These are phyloP conservation scores for Elgonia sp. DNA, from an alignment of 2,888 invertebrate genomes.

Conservation along the genomic window DNA sequence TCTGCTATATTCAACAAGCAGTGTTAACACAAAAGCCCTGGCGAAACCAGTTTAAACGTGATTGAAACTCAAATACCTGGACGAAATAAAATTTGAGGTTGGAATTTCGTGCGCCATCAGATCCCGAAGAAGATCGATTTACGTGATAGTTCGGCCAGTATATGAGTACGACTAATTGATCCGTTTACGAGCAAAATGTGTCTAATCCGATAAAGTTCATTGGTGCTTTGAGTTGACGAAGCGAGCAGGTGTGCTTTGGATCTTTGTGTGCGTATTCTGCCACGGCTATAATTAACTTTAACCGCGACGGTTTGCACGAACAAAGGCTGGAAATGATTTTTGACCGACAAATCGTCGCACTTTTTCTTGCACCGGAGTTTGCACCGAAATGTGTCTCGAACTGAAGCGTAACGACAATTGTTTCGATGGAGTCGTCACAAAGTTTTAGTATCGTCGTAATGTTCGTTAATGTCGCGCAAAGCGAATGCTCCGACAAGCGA, in stretches of 20 bases:
- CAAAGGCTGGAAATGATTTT: constrained; percentile 60
- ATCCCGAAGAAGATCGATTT: constrained; percentile 71
- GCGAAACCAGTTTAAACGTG: constrained; percentile 55
- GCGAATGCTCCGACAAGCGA: constrained; percentile 42
- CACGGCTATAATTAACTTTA: constrained; percentile 71
- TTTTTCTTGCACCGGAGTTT: constrained; percentile 41
- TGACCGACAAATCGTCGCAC: constrained; percentile 26
- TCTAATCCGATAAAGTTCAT: constrained; percentile 80
- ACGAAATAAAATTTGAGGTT: constrained; percentile 62
- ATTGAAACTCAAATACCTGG: constrained; percentile 57
- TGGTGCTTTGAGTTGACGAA: constrained; percentile 79
- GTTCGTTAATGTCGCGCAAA: constrained; percentile 54
- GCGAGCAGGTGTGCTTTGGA: constrained; percentile 62
- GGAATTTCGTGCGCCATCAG: constrained; percentile 61
- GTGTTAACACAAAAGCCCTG: constrained; percentile 41
- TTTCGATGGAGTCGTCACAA: constrained; percentile 36
- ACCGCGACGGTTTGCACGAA: constrained; percentile 34
- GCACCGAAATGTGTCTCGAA: constrained; percentile 32
- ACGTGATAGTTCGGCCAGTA: constrained; percentile 67
- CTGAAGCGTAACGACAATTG: constrained; percentile 57
- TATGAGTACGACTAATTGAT: constrained; percentile 75
- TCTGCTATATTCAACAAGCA: constrained; percentile 41
- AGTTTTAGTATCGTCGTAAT: constrained; percentile 55
- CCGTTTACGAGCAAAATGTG: constrained; percentile 74
- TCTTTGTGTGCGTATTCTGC: constrained; percentile 75